phyloP scores from a whole-genome alignment of 2,113 vertebrate genomes.

The Struthidea cinerea region DNA sequence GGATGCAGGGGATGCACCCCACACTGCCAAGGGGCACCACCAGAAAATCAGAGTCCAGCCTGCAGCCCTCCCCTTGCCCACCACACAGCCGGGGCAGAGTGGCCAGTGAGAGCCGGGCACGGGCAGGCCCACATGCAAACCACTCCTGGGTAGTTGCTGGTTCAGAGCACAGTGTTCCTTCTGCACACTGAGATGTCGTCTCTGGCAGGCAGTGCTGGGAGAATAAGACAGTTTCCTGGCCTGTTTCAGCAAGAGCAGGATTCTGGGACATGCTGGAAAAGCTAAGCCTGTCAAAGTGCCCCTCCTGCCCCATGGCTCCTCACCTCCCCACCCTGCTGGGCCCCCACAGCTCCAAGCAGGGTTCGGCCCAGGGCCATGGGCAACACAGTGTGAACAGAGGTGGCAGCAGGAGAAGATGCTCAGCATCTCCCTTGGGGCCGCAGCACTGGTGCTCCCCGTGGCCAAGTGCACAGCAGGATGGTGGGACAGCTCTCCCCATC shows the following conservation, averaged over 20 bases:
- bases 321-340: neutral
- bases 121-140: neutral
- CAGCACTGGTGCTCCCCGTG: neutral
- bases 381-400: neutral
- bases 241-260: rapidly evolving
- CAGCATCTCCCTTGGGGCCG: rapidly evolving
- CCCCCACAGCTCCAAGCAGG: neutral
- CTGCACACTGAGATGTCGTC: neutral
- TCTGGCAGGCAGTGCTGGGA: neutral
- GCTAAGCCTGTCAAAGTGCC: neutral
- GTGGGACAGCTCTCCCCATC: neutral
- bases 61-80: rapidly evolving
- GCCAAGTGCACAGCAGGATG: neutral
- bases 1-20: neutral
- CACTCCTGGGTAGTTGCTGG: neutral
- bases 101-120: rapidly evolving
- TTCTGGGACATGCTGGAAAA: neutral
- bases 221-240: neutral
- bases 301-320: neutral
- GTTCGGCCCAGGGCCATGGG: neutral
- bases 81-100: neutral
- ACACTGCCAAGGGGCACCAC: neutral
- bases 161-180: neutral
- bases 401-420: neutral
- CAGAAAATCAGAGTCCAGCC: neutral